These are phyloP conservation scores for Hirudinaria manillensis DNA, from an alignment of 2,888 invertebrate species.

Conservation along the genomic window DNA sequence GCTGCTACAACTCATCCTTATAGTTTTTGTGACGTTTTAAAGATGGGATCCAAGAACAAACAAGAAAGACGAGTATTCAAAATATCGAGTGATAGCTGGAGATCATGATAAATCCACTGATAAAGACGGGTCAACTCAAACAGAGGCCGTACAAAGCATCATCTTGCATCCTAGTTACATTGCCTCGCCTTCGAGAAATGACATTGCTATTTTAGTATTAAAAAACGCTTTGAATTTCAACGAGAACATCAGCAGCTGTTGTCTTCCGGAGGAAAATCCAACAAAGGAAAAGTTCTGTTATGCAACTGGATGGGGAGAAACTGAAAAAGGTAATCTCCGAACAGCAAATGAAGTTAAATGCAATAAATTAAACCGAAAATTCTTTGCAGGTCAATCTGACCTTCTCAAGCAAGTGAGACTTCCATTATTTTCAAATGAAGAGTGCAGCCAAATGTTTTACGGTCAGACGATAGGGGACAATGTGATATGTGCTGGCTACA, in stretches of 20 bases:
- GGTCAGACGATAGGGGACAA: constrained; percentile 25
- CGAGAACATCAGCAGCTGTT: constrained; percentile 33
- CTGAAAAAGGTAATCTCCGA: constrained; percentile 15
- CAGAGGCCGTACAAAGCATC: neutral
- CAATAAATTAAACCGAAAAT: no score
- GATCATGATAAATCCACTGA: constrained; percentile 19
- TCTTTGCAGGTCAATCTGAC: neutral
- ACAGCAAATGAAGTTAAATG: no score
- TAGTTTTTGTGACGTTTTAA: neutral
- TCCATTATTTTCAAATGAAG: neutral
- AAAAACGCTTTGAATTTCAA: constrained; percentile 20
- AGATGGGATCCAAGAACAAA: constrained; percentile 1
- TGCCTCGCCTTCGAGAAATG: constrained; percentile 12
- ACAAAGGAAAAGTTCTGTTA: constrained; percentile 29
- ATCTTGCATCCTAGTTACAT: constrained; percentile 15
- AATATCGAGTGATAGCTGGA: constrained; percentile 2
- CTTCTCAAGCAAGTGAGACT: constrained; percentile 12
- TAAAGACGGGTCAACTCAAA: constrained; percentile 16
- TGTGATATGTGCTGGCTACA: constrained; percentile 38
- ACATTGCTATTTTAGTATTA: constrained; percentile 15
- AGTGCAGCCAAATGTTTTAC: constrained; percentile 23
- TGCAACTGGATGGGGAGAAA: constrained; percentile 39
- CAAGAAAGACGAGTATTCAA: neutral
- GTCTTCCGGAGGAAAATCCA: constrained; percentile 31
- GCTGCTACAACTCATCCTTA: no score